phyloP scores from a whole-genome alignment of 2,888 invertebrate species.

The Gymnocheta viridis region DNA sequence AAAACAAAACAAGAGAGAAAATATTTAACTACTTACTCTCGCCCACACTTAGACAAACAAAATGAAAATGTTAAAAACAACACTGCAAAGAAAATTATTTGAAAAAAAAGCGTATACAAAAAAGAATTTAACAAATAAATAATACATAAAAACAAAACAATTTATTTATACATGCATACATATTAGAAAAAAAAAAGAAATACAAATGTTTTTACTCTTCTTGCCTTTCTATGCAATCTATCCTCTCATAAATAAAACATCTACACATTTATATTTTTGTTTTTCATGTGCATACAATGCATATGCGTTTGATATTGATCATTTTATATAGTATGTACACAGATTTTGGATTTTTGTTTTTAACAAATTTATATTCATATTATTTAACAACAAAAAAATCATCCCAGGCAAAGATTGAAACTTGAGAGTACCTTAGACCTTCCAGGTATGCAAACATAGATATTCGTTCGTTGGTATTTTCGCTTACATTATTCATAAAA shows the following conservation, averaged over 20 bases:
- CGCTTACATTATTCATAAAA: too few relatives aligned
- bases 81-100: background rate
- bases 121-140: conserved; percentile 22
- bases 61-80: conserved; percentile 33
- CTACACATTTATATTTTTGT: background rate
- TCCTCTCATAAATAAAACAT: background rate
- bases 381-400: conserved; percentile 59
- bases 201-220: conserved; percentile 32
- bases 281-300: too few relatives aligned
- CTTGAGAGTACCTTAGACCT: too few relatives aligned
- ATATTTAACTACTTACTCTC: background rate
- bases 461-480: too few relatives aligned
- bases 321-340: too few relatives aligned
- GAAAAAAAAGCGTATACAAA: conserved; percentile 14
- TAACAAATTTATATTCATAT: background rate
- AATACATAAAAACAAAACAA: conserved; percentile 24
- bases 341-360: background rate
- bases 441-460: too few relatives aligned
- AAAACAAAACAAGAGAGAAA: background rate
- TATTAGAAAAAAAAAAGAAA: background rate
- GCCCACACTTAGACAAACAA: conserved; percentile 13
- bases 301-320: too few relatives aligned
- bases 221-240: conserved; percentile 7
- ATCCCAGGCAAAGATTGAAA: background rate
- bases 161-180: conserved; percentile 8